Base-by-base conservation (phyloP, 2,113 vertebrate genomes). In the Plecturocebus donacophilus region DNA sequence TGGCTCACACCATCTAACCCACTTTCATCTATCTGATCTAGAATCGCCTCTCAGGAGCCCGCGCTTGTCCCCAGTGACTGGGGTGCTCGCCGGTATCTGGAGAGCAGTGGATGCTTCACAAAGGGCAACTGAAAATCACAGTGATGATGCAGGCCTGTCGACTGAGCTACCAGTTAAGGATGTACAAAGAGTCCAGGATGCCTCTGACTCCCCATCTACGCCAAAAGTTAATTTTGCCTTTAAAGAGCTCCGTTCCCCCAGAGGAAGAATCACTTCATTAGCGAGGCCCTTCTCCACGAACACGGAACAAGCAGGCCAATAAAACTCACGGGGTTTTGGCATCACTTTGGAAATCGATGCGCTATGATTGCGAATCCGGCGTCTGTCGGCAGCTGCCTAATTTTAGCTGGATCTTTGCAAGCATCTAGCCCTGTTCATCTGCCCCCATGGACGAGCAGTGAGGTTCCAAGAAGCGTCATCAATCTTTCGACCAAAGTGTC, bases 401-500 rank as follows among this genome's bases (percentile, higher is more conserved):
- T 96, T 58, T 80, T 94, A 61, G 90, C 86, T 58, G 58, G 54
- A 7, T 95, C 86, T 97, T 75, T 52, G 42, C 38, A 13, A 73
- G 40, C 76, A 76, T 45, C 88, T 49, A 45, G 76, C 87, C 93
- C 96, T 3, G 87, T 32, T 47, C 75, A 3, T 68, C 47, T 2
- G 0, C 81, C 61, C 66, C 10, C 1, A 0, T 5, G 87, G 82
- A 35, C 61, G 38, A 83, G 83, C 84, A 32, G 83, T 73, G 94
- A 94, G 80, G 88, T 91, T 97, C 61, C 3, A 14, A 96, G 97
- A 97, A 91, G 95, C 35, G 4, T 13, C 97, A 98, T 98, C 96
- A 98, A 98, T 98, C 98, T 97, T 97, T 97, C 75, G 96, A 92
- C 98, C 98, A 97, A 97, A 98, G 97, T 92, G 98, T 98, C 98